phyloP scores from a whole-genome alignment of 1,140 invertebrate species.

The Zaprionus inermis region DNA sequence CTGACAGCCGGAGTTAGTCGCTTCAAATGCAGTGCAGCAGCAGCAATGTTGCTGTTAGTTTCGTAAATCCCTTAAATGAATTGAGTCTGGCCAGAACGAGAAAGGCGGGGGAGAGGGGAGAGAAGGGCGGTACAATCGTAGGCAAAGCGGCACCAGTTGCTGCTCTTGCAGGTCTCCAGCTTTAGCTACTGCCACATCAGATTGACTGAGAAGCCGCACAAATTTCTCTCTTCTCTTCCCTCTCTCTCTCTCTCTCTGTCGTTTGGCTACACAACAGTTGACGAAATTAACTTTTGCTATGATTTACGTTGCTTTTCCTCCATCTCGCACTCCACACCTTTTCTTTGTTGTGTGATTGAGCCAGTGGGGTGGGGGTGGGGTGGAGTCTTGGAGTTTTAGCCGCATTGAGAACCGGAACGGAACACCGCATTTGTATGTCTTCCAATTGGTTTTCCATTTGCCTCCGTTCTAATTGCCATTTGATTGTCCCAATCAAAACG shows the following conservation, averaged over 20 bases:
- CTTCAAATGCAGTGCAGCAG: conserved; percentile 23
- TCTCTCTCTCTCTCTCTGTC: conserved; percentile 20
- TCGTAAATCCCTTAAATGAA: conserved; percentile 69
- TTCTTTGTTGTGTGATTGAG: not conserved
- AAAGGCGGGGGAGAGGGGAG: no score
- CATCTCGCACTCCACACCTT: not conserved
- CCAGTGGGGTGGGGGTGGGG: not conserved
- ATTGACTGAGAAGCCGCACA: conserved; percentile 57
- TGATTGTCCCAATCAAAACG: conserved; percentile 16
- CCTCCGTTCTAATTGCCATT: conserved; percentile 36
- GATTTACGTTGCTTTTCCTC: conserved; percentile 12
- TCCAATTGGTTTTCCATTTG: conserved; percentile 21
- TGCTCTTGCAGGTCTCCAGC: not conserved
- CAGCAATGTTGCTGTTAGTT: conserved; percentile 39
- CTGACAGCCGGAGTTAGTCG: conserved; percentile 19
- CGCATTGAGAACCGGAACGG: not conserved
- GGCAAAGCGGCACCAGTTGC: conserved; percentile 16
- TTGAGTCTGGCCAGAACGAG: conserved; percentile 48
- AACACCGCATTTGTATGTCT: conserved; percentile 37
- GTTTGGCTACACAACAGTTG: conserved; percentile 40
- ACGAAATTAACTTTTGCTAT: conserved; percentile 61
- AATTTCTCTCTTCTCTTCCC: conserved; percentile 35
- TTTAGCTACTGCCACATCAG: conserved; percentile 13
- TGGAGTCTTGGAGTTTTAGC: not conserved
- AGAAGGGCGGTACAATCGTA: no score